Evolutionary conservation across 2,797 vertebrate species (phyloP).

Genomic region (Enteromius viviparus): DNA sequence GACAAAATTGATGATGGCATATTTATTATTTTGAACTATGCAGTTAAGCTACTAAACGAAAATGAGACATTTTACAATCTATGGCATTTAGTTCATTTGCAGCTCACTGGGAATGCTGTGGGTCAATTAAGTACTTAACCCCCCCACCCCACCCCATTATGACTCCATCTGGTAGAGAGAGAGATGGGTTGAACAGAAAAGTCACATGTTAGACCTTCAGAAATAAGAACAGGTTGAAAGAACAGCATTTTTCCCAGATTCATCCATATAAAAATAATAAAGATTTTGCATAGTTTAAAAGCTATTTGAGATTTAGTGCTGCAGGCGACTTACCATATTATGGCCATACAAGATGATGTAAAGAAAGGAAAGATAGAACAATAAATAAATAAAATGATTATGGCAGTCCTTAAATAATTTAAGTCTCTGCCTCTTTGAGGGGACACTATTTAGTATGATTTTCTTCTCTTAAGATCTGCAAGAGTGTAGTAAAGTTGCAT

Average conservation of each 20-base stretch:
- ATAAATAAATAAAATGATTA: slow-evolving; percentile 18
- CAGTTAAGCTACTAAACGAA: background rate
- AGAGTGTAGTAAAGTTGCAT: background rate
- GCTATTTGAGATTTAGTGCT: slow-evolving; percentile 1
- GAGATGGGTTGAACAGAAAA: slow-evolving; percentile 13
- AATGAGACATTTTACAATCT: background rate
- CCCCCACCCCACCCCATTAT: background rate
- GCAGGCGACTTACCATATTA: background rate
- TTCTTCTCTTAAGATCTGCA: background rate
- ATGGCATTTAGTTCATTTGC: background rate
- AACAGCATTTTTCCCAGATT: background rate
- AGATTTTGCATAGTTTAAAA: slow-evolving; percentile 21
- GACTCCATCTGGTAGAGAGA: background rate
- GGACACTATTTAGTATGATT: slow-evolving; percentile 8
- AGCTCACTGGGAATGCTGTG: no score
- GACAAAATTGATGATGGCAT: background rate
- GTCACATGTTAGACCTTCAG: slow-evolving; percentile 15
- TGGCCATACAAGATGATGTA: slow-evolving; percentile 22
- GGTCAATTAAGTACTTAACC: background rate
- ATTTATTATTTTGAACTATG: background rate
- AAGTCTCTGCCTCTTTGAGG: slow-evolving; percentile 14
- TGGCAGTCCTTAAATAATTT: slow-evolving; percentile 17
- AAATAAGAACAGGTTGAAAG: background rate
- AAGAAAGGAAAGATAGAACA: slow-evolving; percentile 11
- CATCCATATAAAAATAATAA: background rate